phyloP scores from a whole-genome alignment of 2,113 vertebrate species.

The Amazona guildingii region DNA sequence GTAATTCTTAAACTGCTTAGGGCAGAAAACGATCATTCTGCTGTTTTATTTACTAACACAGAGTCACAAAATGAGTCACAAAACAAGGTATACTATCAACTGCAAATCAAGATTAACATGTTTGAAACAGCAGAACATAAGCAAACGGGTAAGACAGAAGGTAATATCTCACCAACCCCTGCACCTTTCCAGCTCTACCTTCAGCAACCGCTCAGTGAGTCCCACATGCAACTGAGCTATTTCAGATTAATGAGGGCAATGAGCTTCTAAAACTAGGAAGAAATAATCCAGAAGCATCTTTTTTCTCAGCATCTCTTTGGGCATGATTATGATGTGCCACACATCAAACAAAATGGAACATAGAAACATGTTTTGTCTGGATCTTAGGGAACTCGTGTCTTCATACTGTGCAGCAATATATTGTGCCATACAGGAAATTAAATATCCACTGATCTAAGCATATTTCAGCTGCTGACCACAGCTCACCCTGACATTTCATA shows the following conservation, averaged over 20 bases:
- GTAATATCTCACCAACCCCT: background rate
- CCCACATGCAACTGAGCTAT: background rate
- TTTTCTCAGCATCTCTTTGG: background rate
- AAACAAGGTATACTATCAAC: background rate
- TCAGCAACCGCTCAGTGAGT: background rate
- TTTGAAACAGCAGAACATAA: background rate
- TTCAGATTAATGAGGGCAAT: background rate
- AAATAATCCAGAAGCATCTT: background rate
- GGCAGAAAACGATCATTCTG: background rate
- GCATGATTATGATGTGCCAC: background rate
- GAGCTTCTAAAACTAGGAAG: background rate
- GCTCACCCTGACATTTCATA: slow-evolving; percentile 5
- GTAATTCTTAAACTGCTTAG: background rate
- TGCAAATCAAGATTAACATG: background rate
- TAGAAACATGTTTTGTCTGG: background rate
- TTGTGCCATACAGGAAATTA: background rate
- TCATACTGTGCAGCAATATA: background rate
- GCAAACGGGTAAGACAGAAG: background rate
- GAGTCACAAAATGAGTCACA: too few relatives aligned
- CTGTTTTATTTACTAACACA: background rate
- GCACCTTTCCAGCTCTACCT: background rate
- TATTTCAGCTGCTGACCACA: slow-evolving; percentile 10
- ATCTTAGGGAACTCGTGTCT: background rate
- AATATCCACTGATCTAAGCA: background rate
- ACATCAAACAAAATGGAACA: background rate